These are phyloP conservation scores for Stegana nigrithorax DNA, from an alignment of 2,888 invertebrate species.

Conservation along the genomic window DNA sequence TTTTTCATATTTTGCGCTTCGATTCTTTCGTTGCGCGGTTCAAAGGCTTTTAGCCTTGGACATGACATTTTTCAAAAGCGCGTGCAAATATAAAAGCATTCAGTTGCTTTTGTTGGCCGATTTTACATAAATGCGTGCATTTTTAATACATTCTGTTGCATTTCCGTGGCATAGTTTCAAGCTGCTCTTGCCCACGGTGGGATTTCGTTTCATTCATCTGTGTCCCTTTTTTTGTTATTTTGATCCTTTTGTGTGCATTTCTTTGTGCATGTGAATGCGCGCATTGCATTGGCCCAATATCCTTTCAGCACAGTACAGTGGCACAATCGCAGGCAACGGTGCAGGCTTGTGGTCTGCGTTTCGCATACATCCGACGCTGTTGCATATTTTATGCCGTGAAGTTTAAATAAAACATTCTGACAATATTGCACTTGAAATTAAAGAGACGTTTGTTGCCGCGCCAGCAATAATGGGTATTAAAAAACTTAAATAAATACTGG, in stretches of 20 bases:
- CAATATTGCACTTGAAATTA: too few species aligned
- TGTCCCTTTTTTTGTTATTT: not conserved
- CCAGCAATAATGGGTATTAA: too few species aligned
- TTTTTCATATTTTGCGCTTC: constrained; percentile 17
- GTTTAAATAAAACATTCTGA: too few species aligned
- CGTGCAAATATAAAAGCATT: not conserved
- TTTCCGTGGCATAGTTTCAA: constrained; percentile 26
- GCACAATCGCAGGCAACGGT: too few species aligned
- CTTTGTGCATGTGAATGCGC: constrained; percentile 27
- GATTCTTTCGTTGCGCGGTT: constrained; percentile 40
- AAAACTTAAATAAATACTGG: too few species aligned
- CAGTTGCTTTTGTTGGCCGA: constrained; percentile 12
- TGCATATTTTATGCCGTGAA: too few species aligned
- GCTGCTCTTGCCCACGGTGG: not conserved
- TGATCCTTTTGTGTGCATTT: constrained; percentile 2
- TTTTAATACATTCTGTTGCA: constrained; percentile 21
- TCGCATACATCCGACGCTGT: too few species aligned
- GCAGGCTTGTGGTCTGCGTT: too few species aligned
- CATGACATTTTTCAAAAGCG: constrained; percentile 6
- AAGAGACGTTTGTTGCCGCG: too few species aligned
- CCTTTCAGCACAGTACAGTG: too few species aligned
- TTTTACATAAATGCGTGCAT: constrained; percentile 7
- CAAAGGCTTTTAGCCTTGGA: constrained; percentile 49
- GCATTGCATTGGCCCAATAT: constrained; percentile 49
- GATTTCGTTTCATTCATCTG: not conserved